Evolutionary conservation across 2,113 vertebrate genomes (phyloP).

Genomic region (Theristicus caerulescens): DNA sequence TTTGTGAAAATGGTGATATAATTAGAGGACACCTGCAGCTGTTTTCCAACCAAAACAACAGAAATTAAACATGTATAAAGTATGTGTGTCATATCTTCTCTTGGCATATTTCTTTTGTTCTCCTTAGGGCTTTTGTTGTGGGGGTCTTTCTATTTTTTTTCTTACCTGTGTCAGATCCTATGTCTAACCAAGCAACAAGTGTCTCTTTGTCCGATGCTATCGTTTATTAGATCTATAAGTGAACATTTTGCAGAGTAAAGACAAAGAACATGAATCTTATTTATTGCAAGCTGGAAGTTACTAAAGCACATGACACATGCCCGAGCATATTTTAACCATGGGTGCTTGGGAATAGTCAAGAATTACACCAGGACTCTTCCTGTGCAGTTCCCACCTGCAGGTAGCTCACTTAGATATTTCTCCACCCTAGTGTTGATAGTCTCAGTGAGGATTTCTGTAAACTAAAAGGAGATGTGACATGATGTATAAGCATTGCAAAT

Average conservation of each 20-base stretch:
- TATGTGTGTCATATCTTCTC: conserved; percentile 69
- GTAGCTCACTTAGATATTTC: background rate
- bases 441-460: background rate
- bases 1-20: conserved; percentile 84
- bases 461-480: background rate
- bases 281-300: conserved; percentile 9
- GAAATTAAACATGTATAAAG: conserved; percentile 84
- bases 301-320: background rate
- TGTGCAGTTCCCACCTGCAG: background rate
- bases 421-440: background rate
- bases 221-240: conserved; percentile 24
- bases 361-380: background rate
- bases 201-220: background rate
- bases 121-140: conserved; percentile 20
- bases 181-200: conserved; percentile 59
- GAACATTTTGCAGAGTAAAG: background rate
- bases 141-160: conserved; percentile 2
- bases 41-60: conserved; percentile 84
- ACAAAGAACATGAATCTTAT: background rate
- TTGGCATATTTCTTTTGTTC: conserved; percentile 71
- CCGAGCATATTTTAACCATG: background rate
- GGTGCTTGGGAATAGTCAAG: background rate
- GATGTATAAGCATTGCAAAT: background rate
- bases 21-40: conserved; percentile 85
- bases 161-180: conserved; percentile 31